Base-by-base conservation (phyloP, 2,888 invertebrate genomes). In the Proisotoma minuta region DNA sequence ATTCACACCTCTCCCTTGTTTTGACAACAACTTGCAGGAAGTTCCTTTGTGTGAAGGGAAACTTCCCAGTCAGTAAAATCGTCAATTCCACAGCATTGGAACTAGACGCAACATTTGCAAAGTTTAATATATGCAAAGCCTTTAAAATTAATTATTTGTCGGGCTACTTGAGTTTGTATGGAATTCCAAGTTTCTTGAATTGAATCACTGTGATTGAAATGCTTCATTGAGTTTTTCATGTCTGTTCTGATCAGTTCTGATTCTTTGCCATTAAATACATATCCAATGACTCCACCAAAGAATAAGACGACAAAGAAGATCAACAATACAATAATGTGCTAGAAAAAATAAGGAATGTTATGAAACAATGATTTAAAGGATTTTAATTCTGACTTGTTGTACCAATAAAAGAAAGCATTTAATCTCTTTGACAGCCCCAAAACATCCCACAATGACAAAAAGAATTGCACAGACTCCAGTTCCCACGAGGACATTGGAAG, bases 351-450 rank as follows among this genome's bases (percentile, higher is more conserved):
- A 40, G 23, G n/a, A 34, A 40, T 15, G 18, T 5, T 3, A 50
- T 26, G 15, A 20, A 22, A 50, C 50, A 50, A 50, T 50, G 22
- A 24, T 20, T 22, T 12, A 22, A 22, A 50, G 20, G 10, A 50
- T 24, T 22, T 50, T 53, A 51, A 51, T 18, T 57, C 22, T 47
- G 12, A 8, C 26, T 23, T 26, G 40, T 29, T 12, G 61, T 80
- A 94, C 94, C 81, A 89, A 89, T 60, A 94, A 83, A 52, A 96
- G 84, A 85, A 96, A 87, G 79, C 94, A 95, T 78, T 91, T 89
- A 76, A 94, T 88, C 82, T 96, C 95, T 77, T 88, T 90, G 50
- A 90, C 86, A n/a, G 95, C 92, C 49, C 95, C 96, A 75, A 91
- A 84, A 79, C 94, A 95, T 61, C 96, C 96, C 67, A 96, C 84